These are phyloP conservation scores for Accipiter cooperii DNA, from an alignment of 2,113 vertebrate genomes.

Conservation along the genomic window DNA sequence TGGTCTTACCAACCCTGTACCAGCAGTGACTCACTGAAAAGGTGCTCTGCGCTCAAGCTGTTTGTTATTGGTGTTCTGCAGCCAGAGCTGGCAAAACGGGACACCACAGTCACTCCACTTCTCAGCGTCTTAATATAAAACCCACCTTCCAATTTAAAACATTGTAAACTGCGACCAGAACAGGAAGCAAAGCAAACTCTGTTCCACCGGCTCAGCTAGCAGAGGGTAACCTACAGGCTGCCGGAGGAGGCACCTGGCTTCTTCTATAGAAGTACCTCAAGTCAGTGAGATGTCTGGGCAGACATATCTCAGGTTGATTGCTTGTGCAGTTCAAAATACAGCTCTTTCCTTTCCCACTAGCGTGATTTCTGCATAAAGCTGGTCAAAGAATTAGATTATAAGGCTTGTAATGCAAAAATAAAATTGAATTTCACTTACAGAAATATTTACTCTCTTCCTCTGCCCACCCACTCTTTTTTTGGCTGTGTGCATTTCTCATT, in stretches of 20 bases:
- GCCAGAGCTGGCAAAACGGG: not conserved
- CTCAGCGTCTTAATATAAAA: not conserved
- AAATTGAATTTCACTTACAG: not conserved
- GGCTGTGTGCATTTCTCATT: not conserved
- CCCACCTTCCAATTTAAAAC: not conserved
- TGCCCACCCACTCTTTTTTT: not conserved
- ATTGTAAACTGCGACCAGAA: not conserved
- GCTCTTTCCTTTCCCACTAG: not conserved
- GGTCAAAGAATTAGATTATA: not conserved
- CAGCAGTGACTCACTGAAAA: not conserved
- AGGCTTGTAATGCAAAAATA: not conserved
- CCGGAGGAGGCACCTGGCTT: accelerated
- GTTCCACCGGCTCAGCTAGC: not conserved
- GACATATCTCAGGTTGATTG: not conserved
- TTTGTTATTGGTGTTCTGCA: not conserved
- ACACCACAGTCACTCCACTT: not conserved
- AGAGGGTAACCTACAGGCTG: not conserved
- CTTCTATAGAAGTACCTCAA: not conserved
- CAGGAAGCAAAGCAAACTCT: not conserved
- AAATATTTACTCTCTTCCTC: not conserved
- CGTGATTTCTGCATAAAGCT: not conserved
- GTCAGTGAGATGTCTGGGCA: not conserved
- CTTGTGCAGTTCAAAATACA: not conserved
- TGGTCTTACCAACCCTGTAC: not conserved
- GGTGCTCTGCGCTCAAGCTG: not conserved